Base-by-base conservation (phyloP, 2,113 vertebrate genomes). In the Vulpes vulpes region DNA sequence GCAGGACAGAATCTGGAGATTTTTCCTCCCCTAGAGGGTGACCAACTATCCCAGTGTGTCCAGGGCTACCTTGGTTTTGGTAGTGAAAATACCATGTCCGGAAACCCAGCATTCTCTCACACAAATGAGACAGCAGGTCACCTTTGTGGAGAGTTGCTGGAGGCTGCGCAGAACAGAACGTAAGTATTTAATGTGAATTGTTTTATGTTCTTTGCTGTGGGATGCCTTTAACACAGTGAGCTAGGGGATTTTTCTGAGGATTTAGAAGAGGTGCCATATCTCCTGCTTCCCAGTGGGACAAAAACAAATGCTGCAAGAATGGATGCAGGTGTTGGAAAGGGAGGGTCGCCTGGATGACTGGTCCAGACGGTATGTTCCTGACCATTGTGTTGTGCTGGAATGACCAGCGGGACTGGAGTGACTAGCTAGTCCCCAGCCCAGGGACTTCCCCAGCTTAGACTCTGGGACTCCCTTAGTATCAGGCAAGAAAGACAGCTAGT, bases 241-340 rank as follows among this genome's bases (percentile, higher is more conserved):
- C n/a, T 3, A 35, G 23, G 19, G 43, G 19, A 19, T 84, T 78
- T 60, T 35, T 30, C 73, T 49, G 62, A 20, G 30, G 57, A 67
- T 20, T 49, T 11, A 35, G 17, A 59, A 65, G 51, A 35, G 53
- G 8, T 9, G 57, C 49, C 43, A 43, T 19, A 51, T 25, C 20
- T 74, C 20, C 55, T 16, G 17, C 32, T 19, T 74, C 84, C 11
- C 7, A 17, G 62, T 8, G 12, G n/a, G 38, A 57, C 4, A 16
- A 32, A 94, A 57, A 74, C 16, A 49, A 67, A 59, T 49, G 49
- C 15, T 2, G 0, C 32, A n/a, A 22, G 32, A 30, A 6, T 5
- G 1, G 67, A 3, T 9, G 14, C 57, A 8, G 23, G 6, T 1
- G 1, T 10, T 35, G 19, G 32, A 32, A n/a, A 62, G 12, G 0